Evolutionary conservation across 1,140 invertebrate genomes (phyloP).

Genomic region (Drosophila asahinai): DNA sequence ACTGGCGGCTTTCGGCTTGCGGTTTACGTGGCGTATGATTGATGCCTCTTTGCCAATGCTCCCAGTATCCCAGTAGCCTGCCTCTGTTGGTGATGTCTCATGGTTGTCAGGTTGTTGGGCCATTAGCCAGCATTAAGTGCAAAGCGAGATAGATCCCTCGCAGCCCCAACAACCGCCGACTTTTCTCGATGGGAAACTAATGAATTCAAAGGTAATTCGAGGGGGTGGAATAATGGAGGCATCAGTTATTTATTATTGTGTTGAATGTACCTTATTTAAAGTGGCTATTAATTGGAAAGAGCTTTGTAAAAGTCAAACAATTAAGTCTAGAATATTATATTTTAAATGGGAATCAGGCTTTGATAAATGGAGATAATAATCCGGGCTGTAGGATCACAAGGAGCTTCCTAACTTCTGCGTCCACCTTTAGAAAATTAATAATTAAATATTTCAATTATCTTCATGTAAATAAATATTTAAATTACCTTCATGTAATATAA

Average conservation of each 20-base stretch:
- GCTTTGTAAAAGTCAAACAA: neutral
- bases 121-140: slow-evolving; percentile 63
- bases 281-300: neutral
- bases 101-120: slow-evolving; percentile 48
- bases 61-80: slow-evolving; percentile 9
- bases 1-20: slow-evolving; percentile 77
- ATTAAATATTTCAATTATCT: too few species aligned
- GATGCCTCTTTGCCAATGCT: slow-evolving; percentile 58
- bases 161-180: slow-evolving; percentile 7
- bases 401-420: too few species aligned
- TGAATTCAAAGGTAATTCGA: neutral
- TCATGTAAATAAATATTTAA: too few species aligned
- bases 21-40: slow-evolving; percentile 81
- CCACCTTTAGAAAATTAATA: too few species aligned
- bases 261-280: neutral
- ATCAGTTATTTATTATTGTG: slow-evolving; percentile 11
- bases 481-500: too few species aligned
- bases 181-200: neutral
- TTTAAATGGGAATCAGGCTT: too few species aligned
- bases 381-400: too few species aligned
- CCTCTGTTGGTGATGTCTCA: slow-evolving; percentile 23
- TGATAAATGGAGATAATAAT: too few species aligned
- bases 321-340: neutral
- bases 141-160: slow-evolving; percentile 27
- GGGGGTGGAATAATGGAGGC: neutral